A percentile compares a stretch with the other conserved stretches of the same genome.
These are phyloP conservation scores for Lepisosteus oculatus DNA, from an alignment of 2,113 vertebrate species.

Conservation along the genomic window DNA sequence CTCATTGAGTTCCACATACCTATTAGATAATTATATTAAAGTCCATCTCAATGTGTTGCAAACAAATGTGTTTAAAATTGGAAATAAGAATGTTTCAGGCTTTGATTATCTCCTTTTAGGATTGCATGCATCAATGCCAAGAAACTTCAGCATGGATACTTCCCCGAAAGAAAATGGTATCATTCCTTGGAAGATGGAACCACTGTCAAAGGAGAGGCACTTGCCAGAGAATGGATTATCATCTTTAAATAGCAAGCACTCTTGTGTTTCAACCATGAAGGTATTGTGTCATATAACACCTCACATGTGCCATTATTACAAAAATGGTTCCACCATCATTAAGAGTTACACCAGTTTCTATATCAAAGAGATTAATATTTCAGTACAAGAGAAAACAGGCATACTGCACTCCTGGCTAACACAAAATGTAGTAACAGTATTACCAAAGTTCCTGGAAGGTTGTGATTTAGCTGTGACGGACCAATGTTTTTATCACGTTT, in stretches of 20 bases:
- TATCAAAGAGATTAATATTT: no score
- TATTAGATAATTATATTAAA: background rate
- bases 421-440: no score
- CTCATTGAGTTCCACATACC: background rate
- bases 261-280: constrained; percentile 51
- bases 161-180: constrained; percentile 41
- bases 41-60: background rate
- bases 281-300: constrained; percentile 27
- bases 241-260: constrained; percentile 20
- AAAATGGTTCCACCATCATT: no score
- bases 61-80: background rate
- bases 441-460: no score
- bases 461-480: no score
- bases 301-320: no score
- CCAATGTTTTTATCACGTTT: no score
- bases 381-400: no score
- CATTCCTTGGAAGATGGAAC: constrained; percentile 51
- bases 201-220: constrained; percentile 32
- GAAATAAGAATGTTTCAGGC: constrained; percentile 47
- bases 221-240: constrained; percentile 44
- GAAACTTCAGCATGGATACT: constrained; percentile 50
- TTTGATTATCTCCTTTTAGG: constrained; percentile 62
- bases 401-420: no score
- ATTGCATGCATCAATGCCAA: constrained; percentile 55
- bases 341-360: no score